Evolutionary conservation across 2,888 invertebrate genomes (phyloP).

Genomic region (Quadroppia sp.): DNA sequence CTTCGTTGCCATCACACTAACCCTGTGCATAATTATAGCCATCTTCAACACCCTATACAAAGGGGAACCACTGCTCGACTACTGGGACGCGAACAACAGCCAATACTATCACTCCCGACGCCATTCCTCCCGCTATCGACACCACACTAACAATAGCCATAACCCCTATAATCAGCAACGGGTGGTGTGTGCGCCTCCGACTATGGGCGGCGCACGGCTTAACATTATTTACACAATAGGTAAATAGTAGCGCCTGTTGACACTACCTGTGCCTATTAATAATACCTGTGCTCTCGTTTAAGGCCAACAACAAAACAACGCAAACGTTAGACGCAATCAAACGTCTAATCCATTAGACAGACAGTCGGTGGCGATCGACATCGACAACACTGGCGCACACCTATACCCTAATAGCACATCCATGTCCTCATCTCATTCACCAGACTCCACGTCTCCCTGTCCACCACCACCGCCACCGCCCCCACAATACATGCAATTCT

Average conservation of each 20-base stretch:
- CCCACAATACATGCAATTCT: background rate
- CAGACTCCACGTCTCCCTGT: background rate
- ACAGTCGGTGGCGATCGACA: constrained; percentile 2
- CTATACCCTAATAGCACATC: background rate
- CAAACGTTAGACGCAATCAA: background rate
- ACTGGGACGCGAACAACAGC: background rate
- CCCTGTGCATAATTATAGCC: constrained; percentile 8
- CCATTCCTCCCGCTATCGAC: constrained; percentile 3
- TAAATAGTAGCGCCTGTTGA: background rate
- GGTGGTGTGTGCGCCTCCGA: constrained; percentile 41
- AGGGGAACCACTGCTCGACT: background rate
- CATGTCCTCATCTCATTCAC: background rate
- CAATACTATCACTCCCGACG: background rate
- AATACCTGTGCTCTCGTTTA: background rate
- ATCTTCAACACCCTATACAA: constrained; percentile 9
- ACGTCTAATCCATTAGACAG: background rate
- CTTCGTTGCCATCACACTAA: background rate
- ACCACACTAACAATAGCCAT: background rate
- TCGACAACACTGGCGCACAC: background rate
- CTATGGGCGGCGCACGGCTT: constrained; percentile 40
- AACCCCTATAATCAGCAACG: constrained; percentile 22
- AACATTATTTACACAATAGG: constrained; percentile 41
- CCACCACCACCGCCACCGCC: background rate
- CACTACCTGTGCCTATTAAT: no score
- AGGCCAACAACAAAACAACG: constrained; percentile 1